Evolutionary conservation across 2,797 vertebrate species (phyloP).

Genomic region (Erpetoichthys calabaricus): DNA sequence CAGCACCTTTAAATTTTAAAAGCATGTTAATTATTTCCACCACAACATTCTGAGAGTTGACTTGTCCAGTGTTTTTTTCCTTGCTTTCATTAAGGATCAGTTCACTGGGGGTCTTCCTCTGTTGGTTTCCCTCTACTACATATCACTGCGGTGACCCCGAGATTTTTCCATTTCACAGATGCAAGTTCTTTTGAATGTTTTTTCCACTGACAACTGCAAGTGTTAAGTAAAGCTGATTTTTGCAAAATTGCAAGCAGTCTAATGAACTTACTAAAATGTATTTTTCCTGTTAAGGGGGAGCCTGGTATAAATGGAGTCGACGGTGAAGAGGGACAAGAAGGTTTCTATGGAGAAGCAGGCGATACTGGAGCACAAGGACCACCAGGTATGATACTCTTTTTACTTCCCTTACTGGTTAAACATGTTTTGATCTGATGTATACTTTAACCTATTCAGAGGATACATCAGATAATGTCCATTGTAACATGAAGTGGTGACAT

Average conservation of each 20-base stretch:
- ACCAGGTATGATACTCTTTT: conserved; percentile 32
- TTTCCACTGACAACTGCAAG: conserved; percentile 12
- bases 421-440: no score
- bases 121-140: no score
- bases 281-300: conserved; percentile 36
- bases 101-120: no score
- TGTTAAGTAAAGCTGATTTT: conserved; percentile 10
- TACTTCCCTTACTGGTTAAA: background rate
- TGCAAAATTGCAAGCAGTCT: background rate
- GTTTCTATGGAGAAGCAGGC: conserved; percentile 57
- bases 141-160: no score
- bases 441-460: no score
- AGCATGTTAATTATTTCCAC: no score
- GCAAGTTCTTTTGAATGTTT: conserved; percentile 30
- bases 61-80: no score
- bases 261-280: background rate
- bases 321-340: conserved; percentile 46
- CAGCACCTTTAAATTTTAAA: no score
- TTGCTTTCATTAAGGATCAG: no score
- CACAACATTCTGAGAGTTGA: no score
- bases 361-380: conserved; percentile 45
- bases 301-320: conserved; percentile 43
- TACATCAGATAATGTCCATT: no score
- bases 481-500: no score
- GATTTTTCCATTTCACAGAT: conserved; percentile 14